phyloP scores from a whole-genome alignment of 2,113 vertebrate species.

The Zosterops pallidus region DNA sequence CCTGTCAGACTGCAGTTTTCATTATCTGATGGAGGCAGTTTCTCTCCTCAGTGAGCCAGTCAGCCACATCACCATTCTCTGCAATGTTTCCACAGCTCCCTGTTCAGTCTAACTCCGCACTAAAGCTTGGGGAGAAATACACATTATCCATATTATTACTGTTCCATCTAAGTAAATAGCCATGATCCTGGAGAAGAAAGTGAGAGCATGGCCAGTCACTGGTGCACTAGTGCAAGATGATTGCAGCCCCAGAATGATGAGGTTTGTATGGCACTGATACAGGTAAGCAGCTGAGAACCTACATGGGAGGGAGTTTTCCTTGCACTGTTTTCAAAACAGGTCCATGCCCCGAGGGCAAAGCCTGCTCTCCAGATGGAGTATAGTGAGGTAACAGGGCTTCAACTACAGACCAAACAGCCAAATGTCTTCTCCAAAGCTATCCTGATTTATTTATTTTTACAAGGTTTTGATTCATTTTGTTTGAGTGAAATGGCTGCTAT shows the following conservation, averaged over 20 bases:
- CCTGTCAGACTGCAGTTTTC: not conserved
- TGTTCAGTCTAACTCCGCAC: not conserved
- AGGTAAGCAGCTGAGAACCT: not conserved
- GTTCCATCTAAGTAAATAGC: not conserved
- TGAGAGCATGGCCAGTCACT: not conserved
- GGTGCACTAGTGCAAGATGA: not conserved
- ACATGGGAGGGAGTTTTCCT: not conserved
- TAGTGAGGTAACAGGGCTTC: not conserved
- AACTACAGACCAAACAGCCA: slow-evolving; percentile 15
- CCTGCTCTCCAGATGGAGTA: slow-evolving; percentile 21
- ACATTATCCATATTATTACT: not conserved
- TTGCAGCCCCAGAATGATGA: rapidly evolving
- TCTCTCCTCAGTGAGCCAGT: not conserved
- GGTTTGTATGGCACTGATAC: not conserved
- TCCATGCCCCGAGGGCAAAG: not conserved
- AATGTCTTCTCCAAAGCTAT: slow-evolving; percentile 43
- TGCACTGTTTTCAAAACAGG: not conserved
- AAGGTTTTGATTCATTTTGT: slow-evolving; percentile 57
- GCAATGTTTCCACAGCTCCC: not conserved
- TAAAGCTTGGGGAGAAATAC: not conserved
- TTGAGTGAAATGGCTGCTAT: slow-evolving; percentile 43
- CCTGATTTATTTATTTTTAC: slow-evolving; percentile 59
- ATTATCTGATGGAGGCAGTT: not conserved
- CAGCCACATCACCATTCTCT: not conserved
- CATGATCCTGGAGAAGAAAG: not conserved